Percentiles rank a stretch among this genome's conserved stretches.
These are phyloP conservation scores for Tolmerus cingulatus DNA, from an alignment of 2,888 invertebrate species.

Conservation along the genomic window DNA sequence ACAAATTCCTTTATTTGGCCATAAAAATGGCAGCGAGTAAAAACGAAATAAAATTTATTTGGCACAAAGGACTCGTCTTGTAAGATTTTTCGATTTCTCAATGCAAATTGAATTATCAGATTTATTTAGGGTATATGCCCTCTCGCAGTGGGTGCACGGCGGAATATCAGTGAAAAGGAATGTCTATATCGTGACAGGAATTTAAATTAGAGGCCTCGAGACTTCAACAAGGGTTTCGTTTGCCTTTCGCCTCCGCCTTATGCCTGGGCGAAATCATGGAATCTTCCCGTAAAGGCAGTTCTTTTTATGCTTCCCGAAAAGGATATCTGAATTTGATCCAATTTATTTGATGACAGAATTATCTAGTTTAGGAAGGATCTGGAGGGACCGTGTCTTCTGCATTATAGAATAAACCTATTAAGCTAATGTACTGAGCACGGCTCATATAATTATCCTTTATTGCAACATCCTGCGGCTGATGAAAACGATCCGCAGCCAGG, in stretches of 20 bases:
- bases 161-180: constrained; percentile 41
- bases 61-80: constrained; percentile 46
- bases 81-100: constrained; percentile 42
- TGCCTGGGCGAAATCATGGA: not conserved
- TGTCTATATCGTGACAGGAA: constrained; percentile 47
- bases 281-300: constrained; percentile 6
- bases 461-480: constrained; percentile 26
- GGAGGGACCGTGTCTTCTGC: not conserved
- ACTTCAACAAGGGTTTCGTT: constrained; percentile 23
- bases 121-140: constrained; percentile 44
- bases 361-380: constrained; percentile 45
- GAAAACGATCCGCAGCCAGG: not conserved
- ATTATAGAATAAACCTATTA: constrained; percentile 46
- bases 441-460: constrained; percentile 44
- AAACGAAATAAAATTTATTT: constrained; percentile 46
- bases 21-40: not conserved
- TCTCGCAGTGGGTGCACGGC: not conserved
- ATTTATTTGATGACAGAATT: constrained; percentile 48
- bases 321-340: constrained; percentile 47
- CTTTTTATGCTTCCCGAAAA: constrained; percentile 27
- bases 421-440: constrained; percentile 44
- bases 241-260: not conserved
- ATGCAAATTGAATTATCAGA: constrained; percentile 49
- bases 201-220: constrained; percentile 46
- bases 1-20: constrained; percentile 18